Conservation (phyloP, 2,797 vertebrate genomes). For the Ctenopoma multispine region DNA sequence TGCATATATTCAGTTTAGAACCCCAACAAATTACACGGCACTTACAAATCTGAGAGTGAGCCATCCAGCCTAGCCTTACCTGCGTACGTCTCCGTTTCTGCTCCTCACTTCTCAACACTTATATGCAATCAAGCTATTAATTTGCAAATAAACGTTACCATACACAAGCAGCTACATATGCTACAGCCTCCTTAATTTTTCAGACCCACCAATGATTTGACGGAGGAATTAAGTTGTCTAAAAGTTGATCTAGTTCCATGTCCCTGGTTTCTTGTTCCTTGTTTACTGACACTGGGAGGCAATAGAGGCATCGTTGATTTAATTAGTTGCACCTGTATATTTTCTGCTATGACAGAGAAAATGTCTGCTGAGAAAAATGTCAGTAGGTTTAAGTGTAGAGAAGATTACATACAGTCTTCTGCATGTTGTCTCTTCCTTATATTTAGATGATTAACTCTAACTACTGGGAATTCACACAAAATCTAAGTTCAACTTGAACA, state of each 20-base stretch:
- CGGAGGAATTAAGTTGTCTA: no score
- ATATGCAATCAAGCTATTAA: no score
- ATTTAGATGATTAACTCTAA: constrained; percentile 11
- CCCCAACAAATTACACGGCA: no score
- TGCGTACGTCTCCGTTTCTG: not conserved
- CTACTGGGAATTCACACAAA: not conserved
- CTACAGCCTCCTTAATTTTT: no score
- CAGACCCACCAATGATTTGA: no score
- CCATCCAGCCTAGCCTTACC: no score
- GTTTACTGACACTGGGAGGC: no score
- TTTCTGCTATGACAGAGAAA: not conserved
- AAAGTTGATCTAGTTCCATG: no score
- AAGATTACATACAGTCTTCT: constrained; percentile 1
- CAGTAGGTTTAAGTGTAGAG: constrained; percentile 1
- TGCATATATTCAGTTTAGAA: no score
- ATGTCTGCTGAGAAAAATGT: constrained; percentile 1
- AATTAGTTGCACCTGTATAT: not conserved
- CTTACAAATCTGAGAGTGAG: no score
- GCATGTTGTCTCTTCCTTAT: not conserved
- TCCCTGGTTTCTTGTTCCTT: not conserved
- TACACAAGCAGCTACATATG: no score
- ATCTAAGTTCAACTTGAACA: constrained; percentile 21
- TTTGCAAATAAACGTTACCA: no score
- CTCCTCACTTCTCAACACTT: not conserved
- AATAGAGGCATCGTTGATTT: not conserved